A percentile compares a stretch with the other conserved stretches of the same genome.
These are phyloP conservation scores for Scolopax mira DNA, from an alignment of 2,113 vertebrate species.

Conservation along the genomic window DNA sequence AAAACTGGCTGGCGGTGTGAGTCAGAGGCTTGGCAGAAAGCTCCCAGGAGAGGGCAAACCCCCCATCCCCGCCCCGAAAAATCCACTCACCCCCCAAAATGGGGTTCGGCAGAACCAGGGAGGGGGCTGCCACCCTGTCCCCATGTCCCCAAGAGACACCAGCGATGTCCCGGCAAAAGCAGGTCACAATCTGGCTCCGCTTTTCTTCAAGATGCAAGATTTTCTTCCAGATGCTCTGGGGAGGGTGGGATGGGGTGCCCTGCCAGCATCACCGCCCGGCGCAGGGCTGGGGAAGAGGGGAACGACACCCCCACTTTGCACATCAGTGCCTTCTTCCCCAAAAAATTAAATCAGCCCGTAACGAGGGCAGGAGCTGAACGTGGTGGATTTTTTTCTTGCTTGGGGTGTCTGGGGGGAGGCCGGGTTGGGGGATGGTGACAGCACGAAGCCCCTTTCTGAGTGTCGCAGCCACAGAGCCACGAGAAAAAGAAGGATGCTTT, in stretches of 20 bases:
- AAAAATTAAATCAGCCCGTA: rapidly evolving
- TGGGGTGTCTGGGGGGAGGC: neutral
- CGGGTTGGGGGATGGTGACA: neutral
- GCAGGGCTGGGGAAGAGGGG: neutral
- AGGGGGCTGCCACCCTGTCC: no score
- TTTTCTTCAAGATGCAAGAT: no score
- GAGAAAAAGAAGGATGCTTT: neutral
- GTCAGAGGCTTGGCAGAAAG: no score
- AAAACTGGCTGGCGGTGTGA: no score
- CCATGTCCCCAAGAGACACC: no score
- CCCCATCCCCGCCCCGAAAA: no score
- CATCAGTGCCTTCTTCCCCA: neutral
- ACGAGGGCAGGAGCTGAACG: rapidly evolving
- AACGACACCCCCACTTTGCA: rapidly evolving
- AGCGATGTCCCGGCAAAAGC: no score
- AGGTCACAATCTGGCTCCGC: no score
- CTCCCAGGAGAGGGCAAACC: no score
- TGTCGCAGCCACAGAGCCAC: neutral
- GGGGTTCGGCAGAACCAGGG: no score
- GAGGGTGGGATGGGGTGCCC: neutral
- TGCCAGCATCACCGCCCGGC: neutral
- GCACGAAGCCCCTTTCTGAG: neutral
- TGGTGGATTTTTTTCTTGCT: neutral
- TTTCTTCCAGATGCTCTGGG: conserved; percentile 5
- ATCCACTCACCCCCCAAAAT: no score